Conservation (phyloP, 2,888 invertebrate genomes). For the Dichetophora obliterata region DNA sequence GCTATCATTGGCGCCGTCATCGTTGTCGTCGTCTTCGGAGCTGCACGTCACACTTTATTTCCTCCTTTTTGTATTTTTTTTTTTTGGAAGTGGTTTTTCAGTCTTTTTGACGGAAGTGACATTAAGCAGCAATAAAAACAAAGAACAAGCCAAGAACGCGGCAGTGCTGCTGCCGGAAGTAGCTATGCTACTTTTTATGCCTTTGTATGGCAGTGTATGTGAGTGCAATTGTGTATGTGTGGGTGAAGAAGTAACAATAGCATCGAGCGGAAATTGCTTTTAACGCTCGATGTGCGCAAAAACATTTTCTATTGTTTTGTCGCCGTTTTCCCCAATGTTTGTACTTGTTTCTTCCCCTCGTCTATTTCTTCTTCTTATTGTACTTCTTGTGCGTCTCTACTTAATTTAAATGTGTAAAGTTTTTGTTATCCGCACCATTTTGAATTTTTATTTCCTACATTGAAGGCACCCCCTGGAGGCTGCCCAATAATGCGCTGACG, state of each 20-base stretch:
- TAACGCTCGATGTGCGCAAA: slow-evolving; percentile 12
- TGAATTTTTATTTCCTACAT: neutral
- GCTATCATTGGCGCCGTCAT: neutral
- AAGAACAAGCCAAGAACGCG: neutral
- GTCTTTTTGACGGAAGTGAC: slow-evolving; percentile 15
- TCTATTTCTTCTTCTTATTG: neutral
- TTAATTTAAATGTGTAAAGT: neutral
- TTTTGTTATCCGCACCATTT: neutral
- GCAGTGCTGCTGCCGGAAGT: too few relatives aligned
- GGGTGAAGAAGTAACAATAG: neutral
- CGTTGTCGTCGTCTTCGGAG: neutral
- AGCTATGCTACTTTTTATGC: neutral
- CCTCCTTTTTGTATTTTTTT: neutral
- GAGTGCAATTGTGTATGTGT: neutral
- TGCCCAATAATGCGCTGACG: too few relatives aligned
- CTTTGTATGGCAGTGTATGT: neutral
- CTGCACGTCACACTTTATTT: neutral
- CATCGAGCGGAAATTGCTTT: slow-evolving; percentile 11
- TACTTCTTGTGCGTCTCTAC: neutral
- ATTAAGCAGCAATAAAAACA: neutral
- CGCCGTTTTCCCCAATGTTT: neutral
- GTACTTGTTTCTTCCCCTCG: neutral
- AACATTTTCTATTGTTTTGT: neutral
- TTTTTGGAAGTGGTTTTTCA: neutral
- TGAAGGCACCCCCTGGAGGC: neutral